These are phyloP conservation scores for Yponomeuta sedellus DNA, from an alignment of 2,888 invertebrate species.

Conservation along the genomic window DNA sequence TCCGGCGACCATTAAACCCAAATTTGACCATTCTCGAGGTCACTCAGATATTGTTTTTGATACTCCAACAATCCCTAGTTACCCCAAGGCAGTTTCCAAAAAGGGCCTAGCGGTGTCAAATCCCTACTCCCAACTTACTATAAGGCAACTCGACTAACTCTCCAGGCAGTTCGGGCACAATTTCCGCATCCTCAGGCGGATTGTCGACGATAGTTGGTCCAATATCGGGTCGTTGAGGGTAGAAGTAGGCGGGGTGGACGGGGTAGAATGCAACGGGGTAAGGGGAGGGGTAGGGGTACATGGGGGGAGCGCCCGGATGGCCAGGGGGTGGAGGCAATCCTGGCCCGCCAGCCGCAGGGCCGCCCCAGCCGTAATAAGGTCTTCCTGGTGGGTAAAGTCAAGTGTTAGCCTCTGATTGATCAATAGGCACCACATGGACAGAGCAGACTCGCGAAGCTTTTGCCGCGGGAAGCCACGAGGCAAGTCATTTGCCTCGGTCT, in stretches of 20 bases:
- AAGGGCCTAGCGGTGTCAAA: neutral
- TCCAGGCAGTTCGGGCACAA: slow-evolving; percentile 59
- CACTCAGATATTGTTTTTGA: too few relatives aligned
- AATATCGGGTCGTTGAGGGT: slow-evolving; percentile 43
- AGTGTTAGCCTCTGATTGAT: neutral
- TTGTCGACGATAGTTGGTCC: slow-evolving; percentile 35
- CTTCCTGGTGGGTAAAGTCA: slow-evolving; percentile 30
- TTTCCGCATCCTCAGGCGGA: slow-evolving; percentile 34
- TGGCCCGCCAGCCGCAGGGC: slow-evolving; percentile 28
- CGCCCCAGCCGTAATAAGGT: slow-evolving; percentile 62
- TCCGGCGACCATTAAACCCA: too few relatives aligned
- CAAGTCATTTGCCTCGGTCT: too few relatives aligned
- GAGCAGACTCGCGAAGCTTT: neutral
- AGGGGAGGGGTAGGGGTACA: slow-evolving; percentile 34
- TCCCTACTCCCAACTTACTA: slow-evolving; percentile 52
- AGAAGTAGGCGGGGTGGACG: slow-evolving; percentile 63
- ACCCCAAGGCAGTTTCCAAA: neutral
- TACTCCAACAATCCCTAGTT: too few relatives aligned
- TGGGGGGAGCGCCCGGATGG: slow-evolving; percentile 32
- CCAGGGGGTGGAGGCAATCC: slow-evolving; percentile 23
- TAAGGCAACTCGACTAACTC: slow-evolving; percentile 69
- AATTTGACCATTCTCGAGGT: too few relatives aligned
- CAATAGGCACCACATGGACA: neutral
- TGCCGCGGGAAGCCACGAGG: neutral
- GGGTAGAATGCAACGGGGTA: slow-evolving; percentile 53